phyloP scores from a whole-genome alignment of 2,888 invertebrate species.

The Plagodis dolabraria region DNA sequence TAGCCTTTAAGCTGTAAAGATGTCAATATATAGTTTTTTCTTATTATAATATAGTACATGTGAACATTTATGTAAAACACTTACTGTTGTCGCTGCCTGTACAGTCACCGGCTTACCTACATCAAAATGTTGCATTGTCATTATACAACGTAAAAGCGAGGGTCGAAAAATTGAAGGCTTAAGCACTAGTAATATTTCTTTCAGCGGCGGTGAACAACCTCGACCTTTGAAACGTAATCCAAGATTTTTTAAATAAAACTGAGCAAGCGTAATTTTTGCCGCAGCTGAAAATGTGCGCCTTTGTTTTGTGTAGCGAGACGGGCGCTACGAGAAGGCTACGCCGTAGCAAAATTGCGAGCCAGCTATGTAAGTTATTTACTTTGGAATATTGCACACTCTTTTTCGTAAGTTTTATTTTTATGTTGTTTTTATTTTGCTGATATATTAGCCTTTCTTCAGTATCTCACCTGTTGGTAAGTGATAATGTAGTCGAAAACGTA shows the following conservation, averaged over 20 bases:
- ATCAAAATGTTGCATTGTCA: background rate
- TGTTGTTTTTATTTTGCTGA: slow-evolving; percentile 11
- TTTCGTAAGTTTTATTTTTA: slow-evolving; percentile 13
- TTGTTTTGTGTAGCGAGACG: slow-evolving; percentile 28
- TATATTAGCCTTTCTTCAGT: background rate
- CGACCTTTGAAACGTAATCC: slow-evolving; percentile 1
- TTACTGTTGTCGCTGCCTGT: no score
- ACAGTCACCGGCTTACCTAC: no score
- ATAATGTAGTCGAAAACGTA: no score
- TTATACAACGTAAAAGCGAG: no score
- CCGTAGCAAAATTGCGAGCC: slow-evolving; percentile 24
- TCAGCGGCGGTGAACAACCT: background rate
- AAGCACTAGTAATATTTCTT: no score
- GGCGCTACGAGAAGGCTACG: slow-evolving; percentile 34
- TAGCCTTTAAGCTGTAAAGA: no score
- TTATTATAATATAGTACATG: no score
- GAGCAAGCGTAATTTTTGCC: background rate
- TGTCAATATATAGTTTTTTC: no score
- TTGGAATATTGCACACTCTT: slow-evolving; percentile 27
- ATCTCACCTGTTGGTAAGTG: no score
- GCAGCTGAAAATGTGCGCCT: slow-evolving; percentile 9
- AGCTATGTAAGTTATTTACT: slow-evolving; percentile 26
- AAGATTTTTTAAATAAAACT: background rate
- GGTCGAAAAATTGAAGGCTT: no score
- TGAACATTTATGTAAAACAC: no score